Conservation (phyloP, 1,140 invertebrate genomes). For the Cotesia glomerata region DNA sequence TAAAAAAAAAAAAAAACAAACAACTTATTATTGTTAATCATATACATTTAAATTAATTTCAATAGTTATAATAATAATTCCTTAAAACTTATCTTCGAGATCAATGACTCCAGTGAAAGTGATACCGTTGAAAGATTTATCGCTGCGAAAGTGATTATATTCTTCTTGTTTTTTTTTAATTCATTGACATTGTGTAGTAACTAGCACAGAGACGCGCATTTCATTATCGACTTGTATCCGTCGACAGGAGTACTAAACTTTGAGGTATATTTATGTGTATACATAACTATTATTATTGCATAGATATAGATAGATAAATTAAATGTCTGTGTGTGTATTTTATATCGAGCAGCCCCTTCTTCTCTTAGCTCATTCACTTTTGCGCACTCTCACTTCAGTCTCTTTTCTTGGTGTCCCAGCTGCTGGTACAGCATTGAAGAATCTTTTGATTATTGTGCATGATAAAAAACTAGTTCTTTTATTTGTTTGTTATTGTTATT, state of each 20-base stretch:
- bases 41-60: too few species aligned
- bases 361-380: slow-evolving; percentile 9
- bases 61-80: neutral
- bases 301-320: slow-evolving; percentile 7
- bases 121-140: too few species aligned
- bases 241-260: neutral
- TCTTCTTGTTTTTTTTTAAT: too few species aligned
- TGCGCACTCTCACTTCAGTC: slow-evolving; percentile 24
- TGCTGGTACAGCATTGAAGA: neutral
- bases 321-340: too few species aligned
- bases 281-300: neutral
- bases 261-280: neutral
- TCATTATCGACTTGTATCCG: neutral
- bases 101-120: too few species aligned
- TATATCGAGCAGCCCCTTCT: slow-evolving; percentile 15
- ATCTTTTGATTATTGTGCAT: slow-evolving; percentile 6
- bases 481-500: neutral
- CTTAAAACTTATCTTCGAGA: neutral
- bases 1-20: too few species aligned
- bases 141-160: too few species aligned
- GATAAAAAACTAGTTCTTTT: slow-evolving; percentile 1
- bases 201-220: too few species aligned
- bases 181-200: too few species aligned
- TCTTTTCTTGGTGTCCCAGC: neutral
- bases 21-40: too few species aligned